These are phyloP conservation scores for Monopterus albus DNA, from an alignment of 2,113 vertebrate species.

Conservation along the genomic window DNA sequence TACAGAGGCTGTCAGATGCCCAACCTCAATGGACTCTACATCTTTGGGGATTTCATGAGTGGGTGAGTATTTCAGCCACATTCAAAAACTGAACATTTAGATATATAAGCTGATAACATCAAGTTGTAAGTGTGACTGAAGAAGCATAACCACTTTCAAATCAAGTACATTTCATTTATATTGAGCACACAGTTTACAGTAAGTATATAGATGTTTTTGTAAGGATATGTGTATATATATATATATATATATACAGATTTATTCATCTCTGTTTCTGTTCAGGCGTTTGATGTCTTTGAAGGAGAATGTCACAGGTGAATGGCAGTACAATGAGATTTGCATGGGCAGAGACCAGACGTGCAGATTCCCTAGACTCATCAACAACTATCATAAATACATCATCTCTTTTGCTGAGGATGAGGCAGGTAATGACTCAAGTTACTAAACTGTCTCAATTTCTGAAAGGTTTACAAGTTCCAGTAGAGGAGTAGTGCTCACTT, in stretches of 20 bases:
- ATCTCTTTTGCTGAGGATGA: slow-evolving; percentile 89
- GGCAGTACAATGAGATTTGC: slow-evolving; percentile 86
- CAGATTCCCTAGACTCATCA: slow-evolving; percentile 85
- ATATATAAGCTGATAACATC: too few relatives aligned
- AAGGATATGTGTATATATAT: neutral
- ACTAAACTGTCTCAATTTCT: neutral
- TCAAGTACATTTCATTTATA: too few relatives aligned
- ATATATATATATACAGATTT: neutral
- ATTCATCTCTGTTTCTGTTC: slow-evolving; percentile 15
- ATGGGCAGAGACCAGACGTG: slow-evolving; percentile 84
- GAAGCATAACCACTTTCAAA: neutral
- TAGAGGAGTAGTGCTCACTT: too few relatives aligned
- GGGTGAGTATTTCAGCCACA: slow-evolving; percentile 71
- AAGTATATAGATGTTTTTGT: too few relatives aligned
- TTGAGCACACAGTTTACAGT: too few relatives aligned
- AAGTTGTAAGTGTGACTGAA: neutral
- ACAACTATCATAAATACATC: slow-evolving; percentile 86
- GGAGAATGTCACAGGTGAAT: slow-evolving; percentile 78
- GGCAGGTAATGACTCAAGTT: slow-evolving; percentile 85
- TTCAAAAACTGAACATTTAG: too few relatives aligned
- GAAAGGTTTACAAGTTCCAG: too few relatives aligned
- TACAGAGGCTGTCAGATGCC: slow-evolving; percentile 88
- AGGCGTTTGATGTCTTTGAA: slow-evolving; percentile 86
- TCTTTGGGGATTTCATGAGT: slow-evolving; percentile 89
- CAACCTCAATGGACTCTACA: slow-evolving; percentile 85